Conservation (phyloP, 1,140 invertebrate species). For the Orius insidiosus region DNA sequence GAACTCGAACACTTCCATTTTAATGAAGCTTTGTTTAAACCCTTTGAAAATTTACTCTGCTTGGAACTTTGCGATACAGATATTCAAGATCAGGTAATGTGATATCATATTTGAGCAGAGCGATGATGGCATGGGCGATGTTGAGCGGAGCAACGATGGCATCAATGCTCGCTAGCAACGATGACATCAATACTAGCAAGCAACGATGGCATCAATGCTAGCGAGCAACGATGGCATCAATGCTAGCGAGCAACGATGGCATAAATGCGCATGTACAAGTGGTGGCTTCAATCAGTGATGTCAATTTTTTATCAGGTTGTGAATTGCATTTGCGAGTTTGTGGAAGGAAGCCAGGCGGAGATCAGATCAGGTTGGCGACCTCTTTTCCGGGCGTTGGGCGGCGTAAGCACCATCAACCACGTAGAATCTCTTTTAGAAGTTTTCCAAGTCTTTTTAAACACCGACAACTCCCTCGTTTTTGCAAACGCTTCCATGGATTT, state of each 20-base stretch:
- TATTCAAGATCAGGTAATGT: constrained; percentile 72
- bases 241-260: too few species aligned
- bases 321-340: constrained; percentile 85
- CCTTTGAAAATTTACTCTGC: constrained; percentile 85
- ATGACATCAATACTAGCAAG: too few species aligned
- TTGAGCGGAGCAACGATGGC: too few species aligned
- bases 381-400: constrained; percentile 73
- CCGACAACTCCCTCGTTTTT: constrained; percentile 82
- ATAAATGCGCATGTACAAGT: too few species aligned
- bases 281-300: too few species aligned
- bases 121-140: too few species aligned
- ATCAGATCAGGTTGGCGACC: constrained; percentile 87
- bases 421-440: constrained; percentile 70
- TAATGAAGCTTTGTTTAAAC: constrained; percentile 85
- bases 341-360: constrained; percentile 80
- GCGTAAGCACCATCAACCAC: constrained; percentile 44
- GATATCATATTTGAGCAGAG: too few species aligned
- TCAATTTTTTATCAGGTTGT: too few species aligned
- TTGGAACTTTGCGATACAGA: constrained; percentile 81
- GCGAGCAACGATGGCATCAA: too few species aligned
- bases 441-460: constrained; percentile 79
- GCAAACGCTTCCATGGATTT: constrained; percentile 86
- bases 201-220: too few species aligned
- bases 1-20: constrained; percentile 88
- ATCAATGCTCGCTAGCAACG: too few species aligned